phyloP scores from a whole-genome alignment of 1,140 invertebrate species.

The Hypothenemus hampei region DNA sequence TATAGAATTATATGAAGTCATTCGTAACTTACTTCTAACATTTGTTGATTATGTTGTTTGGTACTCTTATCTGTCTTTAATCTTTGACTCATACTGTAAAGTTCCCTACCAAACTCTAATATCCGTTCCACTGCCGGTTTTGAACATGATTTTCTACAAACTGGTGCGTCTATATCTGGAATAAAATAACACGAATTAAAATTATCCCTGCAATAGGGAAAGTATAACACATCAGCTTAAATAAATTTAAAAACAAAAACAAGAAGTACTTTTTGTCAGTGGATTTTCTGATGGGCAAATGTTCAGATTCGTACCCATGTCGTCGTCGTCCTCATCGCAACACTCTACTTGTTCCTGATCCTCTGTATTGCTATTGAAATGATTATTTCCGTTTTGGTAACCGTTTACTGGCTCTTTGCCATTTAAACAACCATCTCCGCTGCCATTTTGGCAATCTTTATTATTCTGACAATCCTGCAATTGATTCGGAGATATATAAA shows the following conservation, averaged over 20 bases:
- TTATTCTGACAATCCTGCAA: slow-evolving; percentile 24
- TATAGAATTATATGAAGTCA: not conserved
- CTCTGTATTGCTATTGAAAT: slow-evolving; percentile 26
- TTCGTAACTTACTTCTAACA: slow-evolving; percentile 67
- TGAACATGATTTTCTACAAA: slow-evolving; percentile 63
- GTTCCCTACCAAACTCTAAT: slow-evolving; percentile 88
- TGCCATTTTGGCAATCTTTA: slow-evolving; percentile 38
- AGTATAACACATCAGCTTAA: too few relatives aligned
- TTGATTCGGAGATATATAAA: not conserved
- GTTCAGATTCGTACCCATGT: slow-evolving; percentile 53
- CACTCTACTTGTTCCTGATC: slow-evolving; percentile 19
- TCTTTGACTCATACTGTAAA: slow-evolving; percentile 85
- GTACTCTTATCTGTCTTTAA: slow-evolving; percentile 77
- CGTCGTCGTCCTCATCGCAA: slow-evolving; percentile 56
- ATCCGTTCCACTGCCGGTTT: slow-evolving; percentile 80
- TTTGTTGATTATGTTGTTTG: slow-evolving; percentile 85
- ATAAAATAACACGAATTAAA: slow-evolving; percentile 5
- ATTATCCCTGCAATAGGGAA: not conserved
- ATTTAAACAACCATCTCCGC: slow-evolving; percentile 35
- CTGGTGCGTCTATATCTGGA: slow-evolving; percentile 49
- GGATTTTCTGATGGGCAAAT: not conserved
- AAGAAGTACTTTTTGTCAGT: not conserved
- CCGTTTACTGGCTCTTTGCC: slow-evolving; percentile 49
- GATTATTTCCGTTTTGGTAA: slow-evolving; percentile 62
- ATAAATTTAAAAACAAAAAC: not conserved